Evolutionary conservation across 2,888 invertebrate species (phyloP), one percentile per base, ranked within the genome.

Genomic region (Tipula confusa): DNA sequence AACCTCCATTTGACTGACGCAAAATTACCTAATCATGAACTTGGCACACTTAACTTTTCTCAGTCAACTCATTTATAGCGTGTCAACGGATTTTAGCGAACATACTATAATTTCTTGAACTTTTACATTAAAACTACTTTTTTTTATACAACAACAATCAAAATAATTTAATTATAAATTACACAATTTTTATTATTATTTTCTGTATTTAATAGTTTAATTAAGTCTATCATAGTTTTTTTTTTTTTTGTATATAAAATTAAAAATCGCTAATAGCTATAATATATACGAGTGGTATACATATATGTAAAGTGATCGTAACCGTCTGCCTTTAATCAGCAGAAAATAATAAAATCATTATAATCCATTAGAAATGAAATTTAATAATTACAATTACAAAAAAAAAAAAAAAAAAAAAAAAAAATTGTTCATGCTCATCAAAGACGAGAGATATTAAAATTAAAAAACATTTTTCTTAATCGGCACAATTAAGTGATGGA

Each of bases 281-380:
- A 24, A 9, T n/a, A n/a, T n/a, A n/a, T n/a, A n/a, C n/a, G n/a
- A n/a, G n/a, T n/a, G n/a, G n/a, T n/a, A n/a, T n/a, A n/a, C n/a
- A n/a, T n/a, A n/a, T n/a, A n/a, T n/a, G n/a, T 24, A 24, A 11
- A 64, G 64, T n/a, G n/a, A n/a, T 64, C 43, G 43, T 43, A 43
- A 43, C 15, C 43, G 43, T 43, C 64, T 64, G 24, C 64, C 18
- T 64, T 64, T 64, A 64, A 64, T 64, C 64, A 24, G 24, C 24
- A 64, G 64, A 64, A 64, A 64, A 64, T 64, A 64, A 64, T 64
- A 64, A 64, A 64, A 64, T 24, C 64, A 18, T 64, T 24, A 64
- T 64, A 24, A 18, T 64, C 64, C 64, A 64, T 64, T 64, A 64
- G 18, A 64, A 64, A 64, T 64, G 24, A 64, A 64, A 24, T 64